Percentiles rank a stretch among this genome's conserved stretches.
Evolutionary conservation across 2,888 invertebrate species (phyloP).

Genomic region (Eupithecia inturbata): DNA sequence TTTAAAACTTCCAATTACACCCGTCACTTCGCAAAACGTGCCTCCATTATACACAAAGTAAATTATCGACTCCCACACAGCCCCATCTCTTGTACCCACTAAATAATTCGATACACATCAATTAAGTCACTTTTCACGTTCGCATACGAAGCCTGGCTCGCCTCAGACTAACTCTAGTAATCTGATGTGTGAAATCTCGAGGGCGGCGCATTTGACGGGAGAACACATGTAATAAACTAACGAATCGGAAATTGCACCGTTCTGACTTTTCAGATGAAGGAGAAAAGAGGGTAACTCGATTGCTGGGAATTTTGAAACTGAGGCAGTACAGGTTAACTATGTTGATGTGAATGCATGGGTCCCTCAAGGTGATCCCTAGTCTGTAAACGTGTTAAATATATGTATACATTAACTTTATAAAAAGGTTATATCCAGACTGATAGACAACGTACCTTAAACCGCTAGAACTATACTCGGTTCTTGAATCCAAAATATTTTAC

Average conservation of each 20-base stretch:
- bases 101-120: slow-evolving; percentile 36
- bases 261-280: slow-evolving; percentile 29
- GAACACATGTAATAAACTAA: slow-evolving; percentile 35
- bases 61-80: slow-evolving; percentile 21
- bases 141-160: slow-evolving; percentile 10
- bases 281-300: slow-evolving; percentile 30
- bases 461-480: not conserved
- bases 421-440: not conserved
- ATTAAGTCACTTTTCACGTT: slow-evolving; percentile 34
- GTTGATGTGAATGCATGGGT: not conserved
- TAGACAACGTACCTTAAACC: not conserved
- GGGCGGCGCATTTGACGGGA: slow-evolving; percentile 41
- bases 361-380: not conserved
- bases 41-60: not conserved
- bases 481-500: not conserved
- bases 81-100: slow-evolving; percentile 17
- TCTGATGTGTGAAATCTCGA: slow-evolving; percentile 50
- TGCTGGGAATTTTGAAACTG: not conserved
- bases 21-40: not conserved
- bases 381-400: not conserved
- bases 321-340: not conserved
- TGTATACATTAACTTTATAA: not conserved
- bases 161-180: slow-evolving; percentile 38
- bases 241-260: slow-evolving; percentile 35
- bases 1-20: not conserved